Evolutionary conservation across 92 coral and sea anemone genomes (phyloP), one percentile per base, ranked within the genome.

Genomic region (Hydrozoanthus gracilis): DNA sequence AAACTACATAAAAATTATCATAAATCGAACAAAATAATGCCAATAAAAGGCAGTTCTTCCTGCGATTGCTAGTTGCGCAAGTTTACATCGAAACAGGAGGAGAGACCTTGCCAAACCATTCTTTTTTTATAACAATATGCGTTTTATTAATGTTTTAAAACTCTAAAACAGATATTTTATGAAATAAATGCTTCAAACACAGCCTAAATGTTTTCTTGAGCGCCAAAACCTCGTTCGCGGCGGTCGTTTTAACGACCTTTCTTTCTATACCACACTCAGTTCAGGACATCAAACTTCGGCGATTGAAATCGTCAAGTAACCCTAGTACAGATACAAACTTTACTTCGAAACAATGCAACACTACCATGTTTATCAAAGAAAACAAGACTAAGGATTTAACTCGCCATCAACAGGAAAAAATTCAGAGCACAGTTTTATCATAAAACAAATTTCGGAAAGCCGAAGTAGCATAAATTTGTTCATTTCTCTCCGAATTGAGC

Each of bases 381-480:
- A 66, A 64, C 49, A 58, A 52, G 6, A 52, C 15, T 4, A 48
- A 20, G 9, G 47, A 16, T 62, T 62, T 65, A 50, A 44, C 17
- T 65, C 7, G 54, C 51, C 54, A 65, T 62, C 7, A 15, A 46
- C 39, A 10, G 46, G 20, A 80, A 80, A 18, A 17, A 65, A 17
- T 11, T 8, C 51, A 20, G 7, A 8, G 14, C 55, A 72, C 44
- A 7, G 44, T 51, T 65, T 65, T 65, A 66, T 15, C 44, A 80
- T 4, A 80, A 80, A 66, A 56, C 46, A 80, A 39, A 47, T 80
- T 80, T 12, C 69, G 62, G 48, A 68, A 80, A 64, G 44, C 84
- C 84, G 73, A 79, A 80, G 85, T 74, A 70, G 51, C 85, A 80
- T 80, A 50, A 76, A 52, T 76, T 80, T 80, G 85, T 65, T 80